Percentiles rank a stretch among this genome's conserved stretches.
Evolutionary conservation across 2,797 vertebrate species (phyloP).

Genomic region (Tympanoctomys barrerae): DNA sequence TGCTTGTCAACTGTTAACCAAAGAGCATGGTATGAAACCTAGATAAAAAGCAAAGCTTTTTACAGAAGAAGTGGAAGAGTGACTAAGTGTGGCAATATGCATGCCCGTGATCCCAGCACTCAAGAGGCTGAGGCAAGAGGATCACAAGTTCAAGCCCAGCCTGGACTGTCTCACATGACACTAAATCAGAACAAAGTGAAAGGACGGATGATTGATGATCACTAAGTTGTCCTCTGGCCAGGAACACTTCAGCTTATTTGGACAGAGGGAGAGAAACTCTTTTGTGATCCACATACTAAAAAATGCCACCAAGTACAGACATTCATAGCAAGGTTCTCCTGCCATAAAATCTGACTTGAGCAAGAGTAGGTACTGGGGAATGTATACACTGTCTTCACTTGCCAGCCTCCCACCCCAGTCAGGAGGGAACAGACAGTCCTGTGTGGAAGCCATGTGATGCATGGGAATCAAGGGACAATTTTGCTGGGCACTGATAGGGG

Average conservation of each 20-base stretch:
- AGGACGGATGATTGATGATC: neutral
- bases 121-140: neutral
- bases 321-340: neutral
- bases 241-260: neutral
- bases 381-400: neutral
- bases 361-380: neutral
- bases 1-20: neutral
- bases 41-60: neutral
- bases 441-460: neutral
- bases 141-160: neutral
- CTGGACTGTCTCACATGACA: neutral
- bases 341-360: neutral
- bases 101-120: neutral
- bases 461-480: fast-evolving
- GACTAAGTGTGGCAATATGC: neutral
- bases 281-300: neutral
- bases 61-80: neutral
- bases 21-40: neutral
- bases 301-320: neutral
- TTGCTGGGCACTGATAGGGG: fast-evolving
- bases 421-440: no score
- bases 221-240: neutral
- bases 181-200: neutral
- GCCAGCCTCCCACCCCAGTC: neutral
- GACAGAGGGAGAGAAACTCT: neutral